Conservation (phyloP, 2,797 vertebrate species). For the Sebastes itinus region DNA sequence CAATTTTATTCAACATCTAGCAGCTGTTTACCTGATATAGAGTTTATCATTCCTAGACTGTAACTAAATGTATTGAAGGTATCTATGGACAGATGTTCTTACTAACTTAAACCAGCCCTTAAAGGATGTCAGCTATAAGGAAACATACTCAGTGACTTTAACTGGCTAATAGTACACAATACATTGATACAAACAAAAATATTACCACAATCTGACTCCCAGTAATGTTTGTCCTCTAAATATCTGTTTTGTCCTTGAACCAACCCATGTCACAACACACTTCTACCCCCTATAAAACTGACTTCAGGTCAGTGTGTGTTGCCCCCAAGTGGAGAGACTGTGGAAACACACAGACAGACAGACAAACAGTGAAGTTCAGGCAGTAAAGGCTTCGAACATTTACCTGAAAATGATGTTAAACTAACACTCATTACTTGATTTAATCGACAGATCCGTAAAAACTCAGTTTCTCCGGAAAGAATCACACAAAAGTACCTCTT, state of each 20-base stretch:
- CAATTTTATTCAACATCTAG: not conserved
- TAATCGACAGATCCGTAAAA: no score
- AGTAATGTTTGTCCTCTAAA: slow-evolving; percentile 38
- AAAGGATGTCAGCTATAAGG: not conserved
- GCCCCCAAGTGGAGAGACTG: slow-evolving; percentile 62
- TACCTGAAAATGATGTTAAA: not conserved
- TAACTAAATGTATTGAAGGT: not conserved
- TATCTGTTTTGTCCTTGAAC: slow-evolving; percentile 62
- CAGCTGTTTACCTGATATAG: not conserved
- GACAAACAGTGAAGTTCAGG: not conserved
- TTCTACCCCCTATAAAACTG: not conserved
- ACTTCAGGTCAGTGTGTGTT: slow-evolving; percentile 46
- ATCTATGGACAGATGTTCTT: not conserved
- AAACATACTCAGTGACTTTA: not conserved
- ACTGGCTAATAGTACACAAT: not conserved
- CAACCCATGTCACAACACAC: not conserved
- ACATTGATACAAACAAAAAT: not conserved
- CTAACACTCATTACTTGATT: no score
- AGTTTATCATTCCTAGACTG: not conserved
- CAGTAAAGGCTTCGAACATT: not conserved
- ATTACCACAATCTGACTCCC: not conserved
- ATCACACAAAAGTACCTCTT: no score
- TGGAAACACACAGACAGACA: not conserved
- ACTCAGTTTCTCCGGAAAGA: no score
- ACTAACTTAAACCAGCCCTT: not conserved